These are phyloP conservation scores for Tenrec ecaudatus DNA, from an alignment of 2,113 vertebrate species.

Conservation along the genomic window DNA sequence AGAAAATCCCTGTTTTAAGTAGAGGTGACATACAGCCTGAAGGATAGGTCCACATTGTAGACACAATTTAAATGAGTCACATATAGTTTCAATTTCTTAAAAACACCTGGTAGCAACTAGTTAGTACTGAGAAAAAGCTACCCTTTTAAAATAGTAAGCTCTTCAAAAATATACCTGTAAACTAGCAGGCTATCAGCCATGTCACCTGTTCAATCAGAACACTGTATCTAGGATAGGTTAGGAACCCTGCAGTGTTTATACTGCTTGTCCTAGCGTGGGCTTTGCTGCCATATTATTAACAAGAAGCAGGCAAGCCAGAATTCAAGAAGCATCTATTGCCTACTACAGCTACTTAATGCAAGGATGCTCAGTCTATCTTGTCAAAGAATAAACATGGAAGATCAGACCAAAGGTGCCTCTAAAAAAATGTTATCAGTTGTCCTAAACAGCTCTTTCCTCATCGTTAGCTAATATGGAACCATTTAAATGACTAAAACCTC, in stretches of 20 bases:
- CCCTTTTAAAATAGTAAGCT: neutral
- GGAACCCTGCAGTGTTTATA: neutral
- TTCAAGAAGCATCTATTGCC: neutral
- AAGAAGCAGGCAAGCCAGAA: neutral
- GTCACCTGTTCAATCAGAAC: neutral
- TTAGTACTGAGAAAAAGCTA: neutral
- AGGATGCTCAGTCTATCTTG: neutral
- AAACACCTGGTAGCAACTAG: slow-evolving; percentile 1
- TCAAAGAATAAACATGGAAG: neutral
- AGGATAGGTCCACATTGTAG: neutral
- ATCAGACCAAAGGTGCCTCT: neutral
- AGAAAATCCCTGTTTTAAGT: neutral
- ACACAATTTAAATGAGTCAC: neutral
- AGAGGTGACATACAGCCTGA: neutral
- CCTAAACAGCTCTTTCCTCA: neutral
- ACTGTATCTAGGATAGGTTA: neutral
- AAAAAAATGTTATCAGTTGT: neutral
- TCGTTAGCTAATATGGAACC: neutral
- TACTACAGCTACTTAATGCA: neutral
- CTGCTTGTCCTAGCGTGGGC: neutral
- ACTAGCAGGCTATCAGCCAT: neutral
- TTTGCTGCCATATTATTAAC: neutral
- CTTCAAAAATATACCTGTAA: neutral
- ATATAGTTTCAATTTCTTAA: slow-evolving; percentile 14
- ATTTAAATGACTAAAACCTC: neutral